Evolutionary conservation across 2,797 vertebrate species (phyloP), one percentile per base, ranked within the genome.

Genomic region (Melanogrammus aeglefinus): DNA sequence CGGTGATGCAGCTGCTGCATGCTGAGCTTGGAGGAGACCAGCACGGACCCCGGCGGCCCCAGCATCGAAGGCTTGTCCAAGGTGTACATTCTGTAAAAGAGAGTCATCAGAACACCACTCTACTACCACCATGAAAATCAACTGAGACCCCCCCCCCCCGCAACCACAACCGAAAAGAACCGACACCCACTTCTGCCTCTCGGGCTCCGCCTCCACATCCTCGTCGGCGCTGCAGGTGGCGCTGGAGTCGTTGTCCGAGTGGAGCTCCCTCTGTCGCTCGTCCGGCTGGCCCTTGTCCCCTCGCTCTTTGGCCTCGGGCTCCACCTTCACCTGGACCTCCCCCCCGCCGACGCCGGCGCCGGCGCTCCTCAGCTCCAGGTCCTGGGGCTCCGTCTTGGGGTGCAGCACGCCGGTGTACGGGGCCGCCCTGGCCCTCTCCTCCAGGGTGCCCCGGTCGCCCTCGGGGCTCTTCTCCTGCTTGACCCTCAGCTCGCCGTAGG

Each of bases 161-260:
- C n/a, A n/a, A n/a, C n/a, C n/a, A n/a, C n/a, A n/a, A n/a, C n/a
- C n/a, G n/a, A n/a, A n/a, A n/a, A n/a, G n/a, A n/a, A n/a, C n/a
- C n/a, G n/a, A n/a, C 27, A 71, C 81, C 57, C 47, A 94, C 97
- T 97, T 96, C 85, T 95, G 96, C 79, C 96, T 94, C 41, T 99
- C 98, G 6, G 95, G 95, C 79, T 99, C 98, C 21, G 95, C 95
- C 16, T 99, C 98, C 70, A 96, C 96, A 7, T 99, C 98, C 87
- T 99, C 98, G 36, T 99, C 98, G 8, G 98, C 98, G 80, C 98
- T 99, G 92, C 98, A 99, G n/a, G 98, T 99, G 90, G 98, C 98
- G 84, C 98, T 99, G 0, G 98, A 99, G 85, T 99, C 98, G 29
- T 99, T 97, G 84, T 99, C 98, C 0, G 98, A 99, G 76, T 96